Base-by-base conservation (phyloP, 2,888 invertebrate genomes). In the Amphimallon solstitiale region DNA sequence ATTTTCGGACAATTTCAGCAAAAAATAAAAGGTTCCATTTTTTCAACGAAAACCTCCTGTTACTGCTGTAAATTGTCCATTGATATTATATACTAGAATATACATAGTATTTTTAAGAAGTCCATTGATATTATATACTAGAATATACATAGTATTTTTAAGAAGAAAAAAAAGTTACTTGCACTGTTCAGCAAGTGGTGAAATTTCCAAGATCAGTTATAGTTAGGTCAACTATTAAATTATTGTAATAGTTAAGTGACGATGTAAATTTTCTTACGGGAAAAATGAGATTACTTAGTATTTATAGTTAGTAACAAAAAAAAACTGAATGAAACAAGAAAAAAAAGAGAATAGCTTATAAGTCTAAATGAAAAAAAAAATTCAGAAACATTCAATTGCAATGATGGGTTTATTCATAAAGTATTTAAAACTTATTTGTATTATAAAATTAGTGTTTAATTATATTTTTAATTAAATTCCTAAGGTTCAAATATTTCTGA, bases 241-340 rank as follows among this genome's bases (percentile, higher is more conserved):
- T 34, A 51, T 23, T 51, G 29, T 49, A 15, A 59, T 29, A 15
- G 17, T 35, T 54, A 43, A 56, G 56, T 56, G 45, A 56, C 23
- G 15, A 64, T 46, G 64, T 40, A 48, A 34, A 56, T 64, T 64
- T 64, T 64, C 64, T 56, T 48, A 64, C 46, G 19, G 10, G 35
- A 62, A 23, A 17, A 61, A 43, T 56, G 35, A 7, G 29, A 29
- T 29, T 29, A n/a, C n/a, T n/a, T n/a, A 29, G 29, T 29, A 14
- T 15, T n/a, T n/a, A n/a, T 64, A 56, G 56, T 56, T 56, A 64
- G 56, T 23, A 23, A 40, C 40, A 29, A 46, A 48, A 61, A 46
- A 48, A 61, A 45, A 17, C 15, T 15, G 38, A 62, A 17, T 5
- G 29, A 37, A 56, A 56, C 9, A 21, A 37, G 15, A n/a, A n/a